phyloP scores from a whole-genome alignment of 2,888 invertebrate species.

The Argynnis bischoffii region DNA sequence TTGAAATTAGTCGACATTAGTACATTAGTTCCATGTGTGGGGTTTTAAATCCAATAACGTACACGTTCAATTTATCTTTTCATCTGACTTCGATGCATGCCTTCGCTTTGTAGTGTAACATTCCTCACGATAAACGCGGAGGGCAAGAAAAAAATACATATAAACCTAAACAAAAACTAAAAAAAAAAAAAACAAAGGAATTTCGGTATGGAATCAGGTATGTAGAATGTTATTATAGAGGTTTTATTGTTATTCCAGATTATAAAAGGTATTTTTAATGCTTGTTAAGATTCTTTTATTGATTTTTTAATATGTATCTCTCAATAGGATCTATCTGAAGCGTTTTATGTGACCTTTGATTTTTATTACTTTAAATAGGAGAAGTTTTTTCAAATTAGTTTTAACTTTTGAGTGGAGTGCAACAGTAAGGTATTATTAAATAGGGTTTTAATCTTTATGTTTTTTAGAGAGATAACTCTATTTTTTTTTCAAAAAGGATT shows the following conservation, averaged over 20 bases:
- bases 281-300: conserved; percentile 7
- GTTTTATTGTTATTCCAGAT: conserved; percentile 6
- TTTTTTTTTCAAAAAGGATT: too few species aligned
- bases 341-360: neutral
- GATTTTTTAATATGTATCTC: neutral
- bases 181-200: conserved; percentile 24
- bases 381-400: too few species aligned
- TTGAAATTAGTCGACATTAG: conserved; percentile 1
- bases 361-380: too few species aligned
- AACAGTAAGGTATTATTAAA: too few species aligned
- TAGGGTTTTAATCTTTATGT: too few species aligned
- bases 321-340: neutral
- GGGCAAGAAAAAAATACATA: conserved; percentile 24
- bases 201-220: conserved; percentile 29
- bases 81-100: conserved; percentile 34
- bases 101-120: conserved; percentile 31
- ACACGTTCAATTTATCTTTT: conserved; percentile 19
- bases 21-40: conserved; percentile 5
- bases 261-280: neutral
- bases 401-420: too few species aligned
- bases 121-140: conserved; percentile 28
- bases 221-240: conserved; percentile 16
- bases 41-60: conserved; percentile 18
- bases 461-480: too few species aligned
- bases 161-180: conserved; percentile 17